These are phyloP conservation scores for Drosophila vallismaia DNA, from an alignment of 2,888 invertebrate species.

Conservation along the genomic window DNA sequence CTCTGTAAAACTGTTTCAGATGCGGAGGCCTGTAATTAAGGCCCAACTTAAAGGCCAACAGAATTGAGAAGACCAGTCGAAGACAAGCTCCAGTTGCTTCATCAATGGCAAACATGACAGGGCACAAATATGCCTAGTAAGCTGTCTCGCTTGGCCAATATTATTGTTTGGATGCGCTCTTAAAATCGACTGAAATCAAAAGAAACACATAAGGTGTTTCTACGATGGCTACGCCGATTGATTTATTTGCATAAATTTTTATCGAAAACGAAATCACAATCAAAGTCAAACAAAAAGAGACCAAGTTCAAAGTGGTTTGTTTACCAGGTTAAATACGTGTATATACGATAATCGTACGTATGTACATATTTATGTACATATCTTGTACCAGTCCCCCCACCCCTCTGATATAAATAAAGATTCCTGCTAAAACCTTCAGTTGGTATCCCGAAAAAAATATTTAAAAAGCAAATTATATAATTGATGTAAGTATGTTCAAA, in stretches of 20 bases:
- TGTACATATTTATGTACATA: neutral
- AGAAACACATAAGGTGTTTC: too few relatives aligned
- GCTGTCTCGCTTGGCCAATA: constrained; percentile 12
- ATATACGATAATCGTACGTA: too few relatives aligned
- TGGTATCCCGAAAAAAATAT: neutral
- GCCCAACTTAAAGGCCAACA: constrained; percentile 53
- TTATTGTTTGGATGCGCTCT: constrained; percentile 23
- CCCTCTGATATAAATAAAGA: too few relatives aligned
- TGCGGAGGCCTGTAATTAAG: constrained; percentile 72
- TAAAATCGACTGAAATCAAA: constrained; percentile 57
- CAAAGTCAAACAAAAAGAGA: constrained; percentile 14
- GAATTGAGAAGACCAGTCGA: constrained; percentile 34
- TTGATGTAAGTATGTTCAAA: too few relatives aligned
- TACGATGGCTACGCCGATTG: constrained; percentile 25
- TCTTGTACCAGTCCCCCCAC: constrained; percentile 34
- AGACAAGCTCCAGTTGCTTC: constrained; percentile 17
- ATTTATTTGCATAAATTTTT: constrained; percentile 47
- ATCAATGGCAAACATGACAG: constrained; percentile 36
- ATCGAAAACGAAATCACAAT: constrained; percentile 17
- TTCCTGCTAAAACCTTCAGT: neutral
- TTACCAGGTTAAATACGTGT: constrained; percentile 33
- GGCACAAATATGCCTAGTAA: constrained; percentile 22
- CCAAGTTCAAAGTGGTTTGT: constrained; percentile 59
- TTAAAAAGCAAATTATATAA: too few relatives aligned
- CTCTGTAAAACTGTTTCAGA: constrained; percentile 37